A percentile compares a stretch with the other conserved stretches of the same genome.
Conservation (phyloP, 2,113 vertebrate species). For the Cyphomyrus plagiostoma region DNA sequence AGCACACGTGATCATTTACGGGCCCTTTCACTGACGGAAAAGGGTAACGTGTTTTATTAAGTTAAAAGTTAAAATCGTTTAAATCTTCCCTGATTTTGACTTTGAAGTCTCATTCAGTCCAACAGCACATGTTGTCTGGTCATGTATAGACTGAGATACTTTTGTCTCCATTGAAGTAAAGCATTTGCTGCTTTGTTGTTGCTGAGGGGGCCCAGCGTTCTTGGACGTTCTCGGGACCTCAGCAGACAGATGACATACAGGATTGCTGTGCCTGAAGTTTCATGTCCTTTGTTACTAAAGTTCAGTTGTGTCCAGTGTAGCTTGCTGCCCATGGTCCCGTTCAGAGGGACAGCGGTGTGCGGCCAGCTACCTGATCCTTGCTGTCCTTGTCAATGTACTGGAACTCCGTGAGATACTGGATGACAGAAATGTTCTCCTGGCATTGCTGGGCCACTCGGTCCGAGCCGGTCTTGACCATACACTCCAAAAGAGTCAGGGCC, state of each 20-base stretch:
- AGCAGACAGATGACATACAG: background rate
- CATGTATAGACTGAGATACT: background rate
- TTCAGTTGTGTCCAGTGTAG: background rate
- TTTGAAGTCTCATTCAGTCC: background rate
- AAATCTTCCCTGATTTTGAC: background rate
- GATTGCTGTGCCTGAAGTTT: background rate
- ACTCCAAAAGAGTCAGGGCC: conserved; percentile 83
- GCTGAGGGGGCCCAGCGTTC: background rate
- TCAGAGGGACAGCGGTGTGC: background rate
- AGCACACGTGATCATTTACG: no score
- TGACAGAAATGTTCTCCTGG: conserved; percentile 78
- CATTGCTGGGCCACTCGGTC: conserved; percentile 79
- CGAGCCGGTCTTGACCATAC: conserved; percentile 81
- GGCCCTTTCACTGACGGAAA: no score
- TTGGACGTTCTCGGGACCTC: background rate
- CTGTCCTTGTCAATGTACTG: conserved; percentile 81
- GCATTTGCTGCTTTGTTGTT: background rate
- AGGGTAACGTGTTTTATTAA: no score
- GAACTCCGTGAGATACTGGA: conserved; percentile 81
- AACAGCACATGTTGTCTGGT: background rate
- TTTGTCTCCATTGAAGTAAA: background rate
- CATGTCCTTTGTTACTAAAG: background rate
- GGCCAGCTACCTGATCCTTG: conserved; percentile 71
- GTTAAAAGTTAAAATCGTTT: no score
- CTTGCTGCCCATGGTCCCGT: background rate